These are phyloP conservation scores for Cydia pomonella DNA, from an alignment of 1,140 invertebrate genomes.

Conservation along the genomic window DNA sequence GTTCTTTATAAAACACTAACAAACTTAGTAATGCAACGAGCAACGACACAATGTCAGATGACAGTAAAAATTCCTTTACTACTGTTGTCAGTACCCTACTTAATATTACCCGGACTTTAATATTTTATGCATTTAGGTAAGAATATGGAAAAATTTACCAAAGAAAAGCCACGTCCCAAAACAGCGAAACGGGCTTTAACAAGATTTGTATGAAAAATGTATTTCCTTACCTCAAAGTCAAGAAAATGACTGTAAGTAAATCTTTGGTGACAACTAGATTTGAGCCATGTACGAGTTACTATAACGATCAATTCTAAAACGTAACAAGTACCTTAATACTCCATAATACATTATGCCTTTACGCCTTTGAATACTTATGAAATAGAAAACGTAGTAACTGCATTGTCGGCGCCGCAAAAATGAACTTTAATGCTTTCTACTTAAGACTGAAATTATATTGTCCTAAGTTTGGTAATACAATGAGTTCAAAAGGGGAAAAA, in stretches of 20 bases:
- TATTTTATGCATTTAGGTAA: too few relatives aligned
- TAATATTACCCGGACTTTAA: too few relatives aligned
- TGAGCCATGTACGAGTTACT: neutral
- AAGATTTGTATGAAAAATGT: conserved; percentile 5
- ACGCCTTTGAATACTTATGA: neutral
- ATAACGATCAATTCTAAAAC: neutral
- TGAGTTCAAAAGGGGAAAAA: neutral
- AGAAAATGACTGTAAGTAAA: neutral
- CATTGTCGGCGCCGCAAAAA: neutral
- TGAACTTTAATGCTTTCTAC: neutral
- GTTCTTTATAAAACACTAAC: too few relatives aligned
- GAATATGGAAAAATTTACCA: too few relatives aligned
- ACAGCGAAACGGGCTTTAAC: neutral
- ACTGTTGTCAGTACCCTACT: too few relatives aligned
- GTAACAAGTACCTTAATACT: neutral
- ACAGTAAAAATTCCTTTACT: too few relatives aligned
- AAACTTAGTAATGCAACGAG: too few relatives aligned
- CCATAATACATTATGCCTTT: neutral
- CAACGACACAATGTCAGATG: too few relatives aligned
- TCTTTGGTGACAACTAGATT: neutral
- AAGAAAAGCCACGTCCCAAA: neutral
- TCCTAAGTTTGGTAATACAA: neutral
- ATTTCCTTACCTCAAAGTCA: neutral
- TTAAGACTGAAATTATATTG: neutral
- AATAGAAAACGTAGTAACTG: neutral